These are phyloP conservation scores for Hylyphantes graminicola DNA, from an alignment of 1,140 invertebrate genomes.

Conservation along the genomic window DNA sequence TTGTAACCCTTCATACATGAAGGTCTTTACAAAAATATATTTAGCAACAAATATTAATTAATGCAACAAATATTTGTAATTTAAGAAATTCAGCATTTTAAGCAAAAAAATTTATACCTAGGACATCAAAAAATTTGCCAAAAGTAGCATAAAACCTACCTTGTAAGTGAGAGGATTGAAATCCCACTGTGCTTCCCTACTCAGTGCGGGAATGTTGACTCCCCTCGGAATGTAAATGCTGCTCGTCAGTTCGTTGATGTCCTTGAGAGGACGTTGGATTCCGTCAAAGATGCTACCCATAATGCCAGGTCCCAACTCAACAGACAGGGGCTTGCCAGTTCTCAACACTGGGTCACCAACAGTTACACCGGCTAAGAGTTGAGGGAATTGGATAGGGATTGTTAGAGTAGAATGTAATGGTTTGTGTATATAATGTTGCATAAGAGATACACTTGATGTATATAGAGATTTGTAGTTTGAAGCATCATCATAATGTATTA, in stretches of 20 bases:
- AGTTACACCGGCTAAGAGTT: slow-evolving; percentile 85
- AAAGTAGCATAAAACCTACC: slow-evolving; percentile 69
- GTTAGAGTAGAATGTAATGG: no score
- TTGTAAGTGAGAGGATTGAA: slow-evolving; percentile 90
- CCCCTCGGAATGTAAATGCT: slow-evolving; percentile 99
- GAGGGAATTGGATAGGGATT: not conserved
- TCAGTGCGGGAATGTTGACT: slow-evolving; percentile 91
- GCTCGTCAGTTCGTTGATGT: slow-evolving; percentile 92
- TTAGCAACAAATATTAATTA: no score
- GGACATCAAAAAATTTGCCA: no score
- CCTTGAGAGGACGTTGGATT: slow-evolving; percentile 97
- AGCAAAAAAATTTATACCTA: no score
- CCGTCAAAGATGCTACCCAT: slow-evolving; percentile 99
- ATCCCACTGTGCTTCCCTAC: slow-evolving; percentile 88
- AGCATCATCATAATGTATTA: no score
- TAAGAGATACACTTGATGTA: no score
- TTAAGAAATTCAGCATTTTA: no score
- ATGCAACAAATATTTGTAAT: no score
- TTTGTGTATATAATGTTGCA: no score
- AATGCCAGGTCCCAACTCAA: slow-evolving; percentile 99
- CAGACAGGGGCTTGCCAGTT: slow-evolving; percentile 97
- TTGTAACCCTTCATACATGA: no score
- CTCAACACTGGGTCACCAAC: slow-evolving; percentile 98
- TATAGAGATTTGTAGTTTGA: no score
- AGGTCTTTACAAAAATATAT: no score